Evolutionary conservation across 2,888 invertebrate genomes (phyloP).

Genomic region (Bedellia somnulentella): DNA sequence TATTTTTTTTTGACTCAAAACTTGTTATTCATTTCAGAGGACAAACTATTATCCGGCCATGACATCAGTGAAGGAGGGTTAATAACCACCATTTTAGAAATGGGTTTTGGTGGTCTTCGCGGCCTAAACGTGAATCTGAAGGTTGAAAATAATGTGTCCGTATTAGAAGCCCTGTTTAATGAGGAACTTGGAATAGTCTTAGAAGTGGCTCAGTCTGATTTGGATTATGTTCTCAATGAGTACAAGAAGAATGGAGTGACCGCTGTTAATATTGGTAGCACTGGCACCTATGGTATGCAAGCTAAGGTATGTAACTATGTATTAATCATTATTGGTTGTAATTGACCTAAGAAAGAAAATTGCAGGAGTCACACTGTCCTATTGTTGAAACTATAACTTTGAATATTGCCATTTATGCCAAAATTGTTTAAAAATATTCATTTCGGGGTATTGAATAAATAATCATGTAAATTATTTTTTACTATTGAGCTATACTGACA

Average conservation of each 20-base stretch:
- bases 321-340: not conserved
- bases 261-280: conserved; percentile 69
- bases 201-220: conserved; percentile 65
- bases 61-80: conserved; percentile 97
- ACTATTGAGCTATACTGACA: no score
- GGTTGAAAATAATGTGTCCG: conserved; percentile 36
- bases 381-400: no score
- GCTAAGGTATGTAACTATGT: conserved; percentile 45
- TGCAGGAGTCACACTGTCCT: no score
- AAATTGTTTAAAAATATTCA: no score
- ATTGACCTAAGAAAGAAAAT: no score
- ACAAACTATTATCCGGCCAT: conserved; percentile 80
- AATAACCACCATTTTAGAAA: conserved; percentile 86
- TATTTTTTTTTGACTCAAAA: no score
- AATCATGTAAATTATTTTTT: no score
- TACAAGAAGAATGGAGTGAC: conserved; percentile 65
- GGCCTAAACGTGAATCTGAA: conserved; percentile 71
- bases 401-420: no score
- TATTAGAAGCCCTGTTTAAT: conserved; percentile 73
- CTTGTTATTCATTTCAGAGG: no score
- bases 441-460: no score
- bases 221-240: conserved; percentile 59
- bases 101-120: conserved; percentile 92
- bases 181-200: conserved; percentile 88
- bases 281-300: conserved; percentile 67